phyloP scores from a whole-genome alignment of 2,113 vertebrate species.

The Elaphurus davidianus region DNA sequence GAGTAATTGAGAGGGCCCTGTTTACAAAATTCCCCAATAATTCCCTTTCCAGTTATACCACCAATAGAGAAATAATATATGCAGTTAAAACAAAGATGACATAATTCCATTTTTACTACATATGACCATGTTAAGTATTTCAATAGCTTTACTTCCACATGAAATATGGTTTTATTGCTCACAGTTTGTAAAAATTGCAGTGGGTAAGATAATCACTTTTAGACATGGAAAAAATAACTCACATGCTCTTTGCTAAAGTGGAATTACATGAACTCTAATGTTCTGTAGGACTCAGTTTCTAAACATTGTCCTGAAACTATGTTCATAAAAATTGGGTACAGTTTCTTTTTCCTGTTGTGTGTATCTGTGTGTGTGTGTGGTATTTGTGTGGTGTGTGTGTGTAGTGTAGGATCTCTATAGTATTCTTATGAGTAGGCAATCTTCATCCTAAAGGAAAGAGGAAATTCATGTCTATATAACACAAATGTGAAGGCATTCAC shows the following conservation, averaged over 20 bases:
- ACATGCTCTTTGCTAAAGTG: not conserved
- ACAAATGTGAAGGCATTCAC: not conserved
- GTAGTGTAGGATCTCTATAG: not conserved
- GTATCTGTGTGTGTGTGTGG: not conserved
- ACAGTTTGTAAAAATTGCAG: not conserved
- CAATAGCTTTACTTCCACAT: not conserved
- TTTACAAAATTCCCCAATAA: not conserved
- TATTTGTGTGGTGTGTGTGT: not conserved
- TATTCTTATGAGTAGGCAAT: not conserved
- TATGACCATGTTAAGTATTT: not conserved
- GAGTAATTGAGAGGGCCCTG: not conserved
- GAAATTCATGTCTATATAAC: not conserved
- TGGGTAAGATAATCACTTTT: not conserved
- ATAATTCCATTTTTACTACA: not conserved
- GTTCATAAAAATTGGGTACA: not conserved
- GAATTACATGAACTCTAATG: not conserved
- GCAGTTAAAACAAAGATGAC: not conserved
- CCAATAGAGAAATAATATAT: not conserved
- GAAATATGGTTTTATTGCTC: not conserved
- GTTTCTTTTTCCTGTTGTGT: not conserved
- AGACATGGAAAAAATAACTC: not conserved
- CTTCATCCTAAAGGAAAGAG: not conserved
- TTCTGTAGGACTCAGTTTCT: not conserved
- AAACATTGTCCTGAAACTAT: not conserved
- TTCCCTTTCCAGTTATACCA: not conserved